Conservation (phyloP, 2,797 vertebrate genomes). For the Peromyscus melanophrys region DNA sequence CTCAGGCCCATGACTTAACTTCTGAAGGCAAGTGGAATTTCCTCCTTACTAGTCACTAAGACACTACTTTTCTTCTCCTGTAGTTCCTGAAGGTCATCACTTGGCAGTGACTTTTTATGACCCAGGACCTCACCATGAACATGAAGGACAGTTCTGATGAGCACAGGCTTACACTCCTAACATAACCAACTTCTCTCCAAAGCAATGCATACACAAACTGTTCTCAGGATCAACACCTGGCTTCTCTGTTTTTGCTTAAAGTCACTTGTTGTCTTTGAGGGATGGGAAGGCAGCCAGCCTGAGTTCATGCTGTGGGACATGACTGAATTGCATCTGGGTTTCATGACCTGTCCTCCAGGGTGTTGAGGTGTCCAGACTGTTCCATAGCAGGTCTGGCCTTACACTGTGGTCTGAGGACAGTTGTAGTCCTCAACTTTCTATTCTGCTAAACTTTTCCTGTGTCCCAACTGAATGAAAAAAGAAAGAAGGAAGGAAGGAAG, state of each 20-base stretch:
- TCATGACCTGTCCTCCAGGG: neutral
- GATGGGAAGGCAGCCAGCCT: neutral
- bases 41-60: slow-evolving; percentile 1
- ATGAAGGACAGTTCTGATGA: slow-evolving; percentile 34
- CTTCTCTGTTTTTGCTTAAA: neutral
- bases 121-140: neutral
- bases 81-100: neutral
- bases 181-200: neutral
- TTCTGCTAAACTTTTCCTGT: neutral
- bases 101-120: neutral
- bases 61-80: neutral
- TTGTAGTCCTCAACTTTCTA: neutral
- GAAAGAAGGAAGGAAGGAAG: too few relatives aligned
- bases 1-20: neutral
- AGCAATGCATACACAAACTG: neutral
- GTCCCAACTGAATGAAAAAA: neutral
- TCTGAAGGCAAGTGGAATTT: neutral
- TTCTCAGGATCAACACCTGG: neutral
- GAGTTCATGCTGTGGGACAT: neutral
- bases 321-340: neutral
- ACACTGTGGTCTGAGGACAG: neutral
- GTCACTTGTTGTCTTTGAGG: neutral
- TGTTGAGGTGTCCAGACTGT: neutral
- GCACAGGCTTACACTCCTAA: neutral
- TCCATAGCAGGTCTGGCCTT: neutral